Evolutionary conservation across 1,140 invertebrate genomes (phyloP).

Genomic region (Hyles vespertilio): DNA sequence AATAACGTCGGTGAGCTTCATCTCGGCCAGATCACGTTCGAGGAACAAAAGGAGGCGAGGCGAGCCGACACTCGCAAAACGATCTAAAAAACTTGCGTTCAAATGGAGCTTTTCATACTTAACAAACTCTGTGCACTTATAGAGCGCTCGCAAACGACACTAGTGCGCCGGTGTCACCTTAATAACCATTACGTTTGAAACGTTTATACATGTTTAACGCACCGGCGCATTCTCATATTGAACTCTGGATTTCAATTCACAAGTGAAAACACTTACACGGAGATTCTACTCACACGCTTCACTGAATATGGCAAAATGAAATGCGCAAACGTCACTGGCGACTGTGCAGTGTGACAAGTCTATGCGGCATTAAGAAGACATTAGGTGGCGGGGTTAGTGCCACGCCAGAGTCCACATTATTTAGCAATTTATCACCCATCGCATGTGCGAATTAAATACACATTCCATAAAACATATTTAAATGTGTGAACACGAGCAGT

Average conservation of each 20-base stretch:
- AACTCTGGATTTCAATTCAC: not conserved
- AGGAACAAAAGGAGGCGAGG: conserved; percentile 62
- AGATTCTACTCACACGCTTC: not conserved
- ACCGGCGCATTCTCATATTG: conserved; percentile 23
- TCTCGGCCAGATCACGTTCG: conserved; percentile 66
- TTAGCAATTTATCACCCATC: conserved; percentile 56
- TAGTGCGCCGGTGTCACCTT: conserved; percentile 24
- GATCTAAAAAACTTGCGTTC: conserved; percentile 57
- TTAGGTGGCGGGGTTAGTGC: conserved; percentile 44
- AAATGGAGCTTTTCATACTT: conserved; percentile 68
- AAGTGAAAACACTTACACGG: no score
- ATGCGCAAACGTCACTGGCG: conserved; percentile 38
- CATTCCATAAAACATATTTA: not conserved
- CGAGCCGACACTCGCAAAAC: conserved; percentile 51
- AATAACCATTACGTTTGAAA: conserved; percentile 29
- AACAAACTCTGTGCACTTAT: conserved; percentile 52
- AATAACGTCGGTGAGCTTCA: conserved; percentile 60
- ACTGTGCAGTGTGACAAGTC: conserved; percentile 62
- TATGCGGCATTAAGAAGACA: conserved; percentile 69
- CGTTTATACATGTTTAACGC: conserved; percentile 26
- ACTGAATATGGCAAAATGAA: conserved; percentile 23
- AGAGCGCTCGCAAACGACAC: conserved; percentile 38
- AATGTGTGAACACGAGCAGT: no score
- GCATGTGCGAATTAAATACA: conserved; percentile 12
- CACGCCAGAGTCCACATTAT: conserved; percentile 54